Base-by-base conservation (phyloP, 23 tunicate species). In the Halocynthia roretzi region DNA sequence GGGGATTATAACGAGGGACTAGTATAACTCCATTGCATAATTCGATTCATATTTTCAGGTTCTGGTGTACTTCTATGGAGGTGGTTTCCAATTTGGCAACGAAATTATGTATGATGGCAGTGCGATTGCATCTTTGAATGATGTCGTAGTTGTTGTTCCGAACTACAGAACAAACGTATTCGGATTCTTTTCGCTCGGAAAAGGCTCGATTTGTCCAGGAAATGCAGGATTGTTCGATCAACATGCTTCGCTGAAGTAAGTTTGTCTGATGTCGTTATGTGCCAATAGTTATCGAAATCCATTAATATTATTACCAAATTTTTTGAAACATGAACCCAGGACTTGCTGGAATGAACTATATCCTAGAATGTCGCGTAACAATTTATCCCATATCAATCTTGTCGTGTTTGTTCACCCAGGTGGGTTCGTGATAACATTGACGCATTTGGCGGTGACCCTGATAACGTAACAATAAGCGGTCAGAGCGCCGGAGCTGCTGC, bases 101-200 rank as follows among this genome's bases (percentile, higher is more conserved):
- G 84, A 78, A 50, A n/a, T 8, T 11, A 20, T 53, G 10, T 88
- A 79, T 77, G 72, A 88, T 71, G 84, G 83, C 15, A 69, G 67
- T 19, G 87, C 74, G 49, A 21, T 88, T 56, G 67, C 83, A 19
- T 75, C 84, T 18, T 31, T 88, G 17, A 55, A 83, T 68, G 87
- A 88, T 71, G 87, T 88, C 10, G 87, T 88, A 6, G 80, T 88
- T 49, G 87, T 88, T 50, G 65, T 83, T 7, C 95, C 95, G 44
- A 83, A 83, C 52, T 88, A 88, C 68, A 56, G 95, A 67, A 65
- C 83, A 55, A 74, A 68, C 54, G 76, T 80, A 21, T 88, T 88
- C 62, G 95, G 95, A 51, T 88, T 88, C 69, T 68, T 88, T 11
- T 56, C 87, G 7, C 19, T 78, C 6, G 95, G 95, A 0, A 70